phyloP scores from a whole-genome alignment of 2,797 vertebrate genomes.

The Emydoidea blandingii region DNA sequence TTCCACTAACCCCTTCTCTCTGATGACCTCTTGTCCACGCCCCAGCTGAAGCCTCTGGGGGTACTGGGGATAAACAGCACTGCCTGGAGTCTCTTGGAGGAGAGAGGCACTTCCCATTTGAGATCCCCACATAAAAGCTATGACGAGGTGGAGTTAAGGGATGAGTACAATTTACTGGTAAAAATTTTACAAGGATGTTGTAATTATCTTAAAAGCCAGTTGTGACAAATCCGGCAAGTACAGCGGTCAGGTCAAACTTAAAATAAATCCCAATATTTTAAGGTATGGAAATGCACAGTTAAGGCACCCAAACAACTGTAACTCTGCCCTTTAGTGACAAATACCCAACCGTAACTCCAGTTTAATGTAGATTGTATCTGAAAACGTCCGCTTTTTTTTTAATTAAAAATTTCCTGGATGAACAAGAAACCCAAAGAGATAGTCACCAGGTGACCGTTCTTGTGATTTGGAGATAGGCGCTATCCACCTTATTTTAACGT shows the following conservation, averaged over 20 bases:
- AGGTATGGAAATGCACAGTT: background rate
- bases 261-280: background rate
- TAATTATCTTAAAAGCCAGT: background rate
- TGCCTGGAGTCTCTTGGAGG: background rate
- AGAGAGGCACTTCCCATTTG: background rate
- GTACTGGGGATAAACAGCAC: too few species aligned
- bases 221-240: background rate
- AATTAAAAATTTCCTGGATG: background rate
- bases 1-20: too few species aligned
- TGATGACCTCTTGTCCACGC: too few species aligned
- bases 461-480: background rate
- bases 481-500: background rate
- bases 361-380: background rate
- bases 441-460: background rate
- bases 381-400: background rate
- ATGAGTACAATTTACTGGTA: background rate
- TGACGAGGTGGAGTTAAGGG: background rate
- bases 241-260: background rate
- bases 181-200: background rate
- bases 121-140: background rate
- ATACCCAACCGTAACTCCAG: background rate
- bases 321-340: background rate
- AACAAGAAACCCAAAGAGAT: background rate
- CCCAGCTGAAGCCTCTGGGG: too few species aligned
- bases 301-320: background rate